phyloP scores from a whole-genome alignment of 1,140 invertebrate species.

The Zaprionus nigranus region DNA sequence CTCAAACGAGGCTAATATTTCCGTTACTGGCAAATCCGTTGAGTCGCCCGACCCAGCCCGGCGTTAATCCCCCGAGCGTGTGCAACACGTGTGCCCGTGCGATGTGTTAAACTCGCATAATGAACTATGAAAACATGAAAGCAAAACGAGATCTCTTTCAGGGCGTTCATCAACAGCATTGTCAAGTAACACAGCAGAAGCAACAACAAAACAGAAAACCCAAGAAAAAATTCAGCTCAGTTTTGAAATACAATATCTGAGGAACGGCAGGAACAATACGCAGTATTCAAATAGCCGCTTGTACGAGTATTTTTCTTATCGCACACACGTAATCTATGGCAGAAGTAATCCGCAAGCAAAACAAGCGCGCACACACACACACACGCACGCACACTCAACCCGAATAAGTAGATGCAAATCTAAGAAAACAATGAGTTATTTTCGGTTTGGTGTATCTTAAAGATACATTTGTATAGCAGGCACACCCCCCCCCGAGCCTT shows the following conservation, averaged over 20 bases:
- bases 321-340: slow-evolving; percentile 50
- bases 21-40: slow-evolving; percentile 39
- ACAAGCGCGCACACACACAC: slow-evolving; percentile 34
- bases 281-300: slow-evolving; percentile 42
- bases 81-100: slow-evolving; percentile 57
- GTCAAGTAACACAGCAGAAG: background rate
- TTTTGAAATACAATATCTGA: slow-evolving; percentile 53
- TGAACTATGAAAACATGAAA: slow-evolving; percentile 60
- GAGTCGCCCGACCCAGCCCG: background rate
- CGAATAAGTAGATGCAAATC: slow-evolving; percentile 57
- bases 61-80: slow-evolving; percentile 52
- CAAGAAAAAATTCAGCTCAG: slow-evolving; percentile 5
- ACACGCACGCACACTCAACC: background rate
- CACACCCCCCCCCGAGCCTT: background rate
- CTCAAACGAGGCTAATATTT: slow-evolving; percentile 51
- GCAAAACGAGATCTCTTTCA: slow-evolving; percentile 42
- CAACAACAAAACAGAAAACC: background rate
- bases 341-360: slow-evolving; percentile 58
- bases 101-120: slow-evolving; percentile 55
- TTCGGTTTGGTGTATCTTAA: slow-evolving; percentile 49
- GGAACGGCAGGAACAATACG: slow-evolving; percentile 23
- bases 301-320: slow-evolving; percentile 42
- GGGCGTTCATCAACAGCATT: slow-evolving; percentile 31
- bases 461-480: slow-evolving; percentile 43
- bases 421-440: slow-evolving; percentile 56